Conservation (phyloP, 2,797 vertebrate genomes). For the Paratrypauchen microcephalus region DNA sequence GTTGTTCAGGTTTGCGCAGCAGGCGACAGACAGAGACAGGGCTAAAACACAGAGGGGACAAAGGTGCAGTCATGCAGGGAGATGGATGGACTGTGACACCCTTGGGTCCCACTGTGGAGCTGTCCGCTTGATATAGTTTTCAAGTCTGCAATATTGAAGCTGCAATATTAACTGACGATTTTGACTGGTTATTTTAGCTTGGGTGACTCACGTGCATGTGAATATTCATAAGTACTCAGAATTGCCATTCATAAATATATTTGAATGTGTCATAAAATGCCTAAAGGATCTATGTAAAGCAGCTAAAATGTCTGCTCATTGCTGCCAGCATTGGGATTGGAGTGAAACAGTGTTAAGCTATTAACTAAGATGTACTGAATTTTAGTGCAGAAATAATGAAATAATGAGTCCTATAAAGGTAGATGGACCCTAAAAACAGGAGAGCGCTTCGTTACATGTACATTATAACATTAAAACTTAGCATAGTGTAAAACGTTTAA, state of each 20-base stretch:
- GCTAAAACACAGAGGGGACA: constrained; percentile 15
- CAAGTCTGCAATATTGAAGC: constrained; percentile 41
- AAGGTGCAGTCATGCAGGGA: constrained; percentile 18
- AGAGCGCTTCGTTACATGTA: not conserved
- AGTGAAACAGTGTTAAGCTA: not conserved
- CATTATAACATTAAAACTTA: too few relatives aligned
- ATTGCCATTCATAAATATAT: too few relatives aligned
- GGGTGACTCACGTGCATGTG: too few relatives aligned
- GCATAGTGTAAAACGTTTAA: too few relatives aligned
- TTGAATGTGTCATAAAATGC: too few relatives aligned
- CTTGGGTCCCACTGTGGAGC: constrained; percentile 50
- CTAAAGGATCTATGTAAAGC: not conserved
- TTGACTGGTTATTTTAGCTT: too few relatives aligned
- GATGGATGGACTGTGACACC: constrained; percentile 60
- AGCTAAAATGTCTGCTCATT: constrained; percentile 18
- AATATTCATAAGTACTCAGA: too few relatives aligned
- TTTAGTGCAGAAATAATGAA: not conserved
- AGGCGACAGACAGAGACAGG: constrained; percentile 33
- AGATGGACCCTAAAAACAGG: too few relatives aligned
- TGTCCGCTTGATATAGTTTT: constrained; percentile 39
- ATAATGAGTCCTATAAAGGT: not conserved
- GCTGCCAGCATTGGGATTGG: not conserved
- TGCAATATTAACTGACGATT: not conserved
- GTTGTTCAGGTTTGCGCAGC: constrained; percentile 58
- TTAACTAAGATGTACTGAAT: not conserved